Conservation (phyloP, 2,888 invertebrate species). For the Amphipyra tragopoginis region DNA sequence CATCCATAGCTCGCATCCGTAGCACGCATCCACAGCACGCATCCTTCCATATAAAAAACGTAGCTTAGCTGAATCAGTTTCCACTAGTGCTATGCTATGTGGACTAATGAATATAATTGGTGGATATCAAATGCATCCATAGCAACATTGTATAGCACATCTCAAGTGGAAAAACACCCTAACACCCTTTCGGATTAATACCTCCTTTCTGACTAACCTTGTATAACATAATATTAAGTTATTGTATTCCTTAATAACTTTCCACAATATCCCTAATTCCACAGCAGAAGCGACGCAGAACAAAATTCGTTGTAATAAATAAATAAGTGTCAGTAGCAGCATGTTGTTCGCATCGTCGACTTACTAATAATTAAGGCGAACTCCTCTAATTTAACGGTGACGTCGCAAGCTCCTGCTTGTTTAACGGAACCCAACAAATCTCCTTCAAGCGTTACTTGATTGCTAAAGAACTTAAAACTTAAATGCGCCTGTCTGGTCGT, state of each 20-base stretch:
- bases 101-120: too few species aligned
- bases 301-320: constrained; percentile 27
- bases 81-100: too few species aligned
- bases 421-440: constrained; percentile 56
- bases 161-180: too few species aligned
- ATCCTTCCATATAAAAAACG: too few species aligned
- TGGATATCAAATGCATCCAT: too few species aligned
- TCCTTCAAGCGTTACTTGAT: constrained; percentile 63
- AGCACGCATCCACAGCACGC: too few species aligned
- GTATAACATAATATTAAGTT: too few species aligned
- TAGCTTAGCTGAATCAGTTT: too few species aligned
- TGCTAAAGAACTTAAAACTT: constrained; percentile 69
- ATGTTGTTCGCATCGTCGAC: constrained; percentile 23
- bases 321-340: constrained; percentile 30
- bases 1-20: too few species aligned
- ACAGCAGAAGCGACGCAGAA: constrained; percentile 1
- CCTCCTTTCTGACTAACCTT: too few species aligned
- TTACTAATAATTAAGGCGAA: constrained; percentile 43
- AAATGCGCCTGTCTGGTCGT: constrained; percentile 58
- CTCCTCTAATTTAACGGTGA: constrained; percentile 38
- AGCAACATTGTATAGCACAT: too few species aligned
- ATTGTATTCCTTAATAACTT: neutral
- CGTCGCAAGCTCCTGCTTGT: constrained; percentile 42
- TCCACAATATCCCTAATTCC: constrained; percentile 1
- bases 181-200: too few species aligned